Percentiles rank a stretch among this genome's conserved stretches.
These are phyloP conservation scores for Coleophora flavipennella DNA, from an alignment of 2,888 invertebrate species.

Conservation along the genomic window DNA sequence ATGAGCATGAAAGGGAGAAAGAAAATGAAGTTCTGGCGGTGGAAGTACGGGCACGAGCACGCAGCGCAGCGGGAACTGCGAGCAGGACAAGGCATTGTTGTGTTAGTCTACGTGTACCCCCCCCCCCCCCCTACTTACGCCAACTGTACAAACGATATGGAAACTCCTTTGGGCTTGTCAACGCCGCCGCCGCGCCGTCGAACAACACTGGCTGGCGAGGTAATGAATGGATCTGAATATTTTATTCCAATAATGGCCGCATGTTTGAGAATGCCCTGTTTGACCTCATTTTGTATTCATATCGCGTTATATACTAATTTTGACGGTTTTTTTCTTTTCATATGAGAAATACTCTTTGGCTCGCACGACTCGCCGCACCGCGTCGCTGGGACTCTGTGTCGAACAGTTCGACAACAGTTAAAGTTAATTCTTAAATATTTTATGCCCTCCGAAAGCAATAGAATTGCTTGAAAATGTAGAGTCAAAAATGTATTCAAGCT, in stretches of 20 bases:
- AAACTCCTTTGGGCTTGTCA: constrained; percentile 58
- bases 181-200: constrained; percentile 35
- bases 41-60: not conserved
- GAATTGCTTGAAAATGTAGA: too few species aligned
- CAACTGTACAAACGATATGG: constrained; percentile 61
- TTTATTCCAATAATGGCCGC: constrained; percentile 64
- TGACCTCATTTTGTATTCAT: constrained; percentile 69
- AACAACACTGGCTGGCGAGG: constrained; percentile 36
- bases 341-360: constrained; percentile 57
- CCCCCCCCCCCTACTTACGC: constrained; percentile 26
- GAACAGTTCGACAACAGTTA: too few species aligned
- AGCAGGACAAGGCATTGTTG: constrained; percentile 33
- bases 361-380: constrained; percentile 25
- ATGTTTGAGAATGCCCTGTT: constrained; percentile 62
- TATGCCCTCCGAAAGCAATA: too few species aligned
- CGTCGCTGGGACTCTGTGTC: constrained; percentile 26
- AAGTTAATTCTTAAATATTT: too few species aligned
- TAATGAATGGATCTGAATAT: constrained; percentile 68
- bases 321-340: constrained; percentile 62
- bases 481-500: too few species aligned
- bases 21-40: not conserved
- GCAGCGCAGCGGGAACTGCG: constrained; percentile 18
- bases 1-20: too few species aligned
- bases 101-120: constrained; percentile 30
- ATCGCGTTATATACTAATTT: constrained; percentile 67